Percentiles rank a stretch among this genome's conserved stretches.
Conservation (phyloP, 2,113 vertebrate species). For the Rana temporaria region DNA sequence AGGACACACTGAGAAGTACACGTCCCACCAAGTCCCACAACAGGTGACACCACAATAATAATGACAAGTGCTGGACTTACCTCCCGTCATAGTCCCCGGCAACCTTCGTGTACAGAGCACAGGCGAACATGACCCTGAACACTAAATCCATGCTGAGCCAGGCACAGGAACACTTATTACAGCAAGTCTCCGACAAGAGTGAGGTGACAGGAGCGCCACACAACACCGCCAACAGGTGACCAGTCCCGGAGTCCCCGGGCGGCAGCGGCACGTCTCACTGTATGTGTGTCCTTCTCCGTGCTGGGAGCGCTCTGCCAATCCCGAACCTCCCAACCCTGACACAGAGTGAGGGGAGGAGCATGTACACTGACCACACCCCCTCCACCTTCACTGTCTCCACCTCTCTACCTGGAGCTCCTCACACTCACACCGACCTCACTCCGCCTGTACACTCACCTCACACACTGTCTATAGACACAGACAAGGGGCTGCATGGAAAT, state of each 20-base stretch:
- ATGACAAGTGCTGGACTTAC: conserved; percentile 68
- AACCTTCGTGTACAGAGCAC: conserved; percentile 74
- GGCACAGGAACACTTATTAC: neutral
- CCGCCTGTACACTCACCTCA: too few relatives aligned
- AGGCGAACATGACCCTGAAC: conserved; percentile 74
- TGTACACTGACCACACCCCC: conserved; percentile 23
- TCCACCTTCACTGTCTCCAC: conserved; percentile 9
- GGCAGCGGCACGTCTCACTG: conserved; percentile 10
- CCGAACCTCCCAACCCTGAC: conserved; percentile 11
- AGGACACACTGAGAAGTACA: too few relatives aligned
- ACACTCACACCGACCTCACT: neutral
- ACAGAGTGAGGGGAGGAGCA: conserved; percentile 35
- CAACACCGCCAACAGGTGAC: neutral
- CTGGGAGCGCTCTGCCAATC: conserved; percentile 29
- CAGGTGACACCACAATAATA: neutral
- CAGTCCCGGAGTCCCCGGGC: neutral
- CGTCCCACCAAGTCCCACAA: neutral
- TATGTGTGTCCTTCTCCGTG: conserved; percentile 30
- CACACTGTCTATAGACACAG: too few relatives aligned
- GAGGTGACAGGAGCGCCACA: conserved; percentile 1
- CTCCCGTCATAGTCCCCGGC: conserved; percentile 87
- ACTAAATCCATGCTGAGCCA: conserved; percentile 71
- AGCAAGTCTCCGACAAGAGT: neutral
- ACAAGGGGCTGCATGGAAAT: too few relatives aligned
- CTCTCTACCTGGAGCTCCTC: neutral